phyloP scores from a whole-genome alignment of 2,797 vertebrate species.

The Aeoliscus strigatus region DNA sequence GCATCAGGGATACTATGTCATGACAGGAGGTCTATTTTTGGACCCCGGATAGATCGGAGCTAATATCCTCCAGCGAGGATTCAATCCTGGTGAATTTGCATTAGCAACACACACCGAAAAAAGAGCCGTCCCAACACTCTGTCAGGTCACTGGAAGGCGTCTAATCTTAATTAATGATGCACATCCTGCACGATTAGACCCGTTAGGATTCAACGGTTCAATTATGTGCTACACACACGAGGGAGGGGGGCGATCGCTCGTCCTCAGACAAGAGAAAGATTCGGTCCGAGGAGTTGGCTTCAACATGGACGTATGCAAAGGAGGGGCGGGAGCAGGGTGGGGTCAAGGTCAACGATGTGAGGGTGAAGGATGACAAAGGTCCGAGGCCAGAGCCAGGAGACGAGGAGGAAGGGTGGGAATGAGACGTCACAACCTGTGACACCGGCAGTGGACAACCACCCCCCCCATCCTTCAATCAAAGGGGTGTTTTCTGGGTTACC shows the following conservation, averaged over 20 bases:
- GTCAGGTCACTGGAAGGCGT: constrained; percentile 43
- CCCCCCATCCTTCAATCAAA: constrained; percentile 32
- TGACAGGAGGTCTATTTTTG: constrained; percentile 46
- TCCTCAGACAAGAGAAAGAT: too few relatives aligned
- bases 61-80: constrained; percentile 12
- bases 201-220: constrained; percentile 37
- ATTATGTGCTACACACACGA: constrained; percentile 1
- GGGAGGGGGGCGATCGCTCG: neutral
- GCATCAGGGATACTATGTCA: constrained; percentile 37
- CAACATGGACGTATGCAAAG: neutral
- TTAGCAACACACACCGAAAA: neutral
- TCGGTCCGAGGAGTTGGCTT: constrained; percentile 4
- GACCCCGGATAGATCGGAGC: constrained; percentile 33
- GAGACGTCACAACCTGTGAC: constrained; percentile 28
- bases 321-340: neutral
- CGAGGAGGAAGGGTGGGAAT: constrained; percentile 42
- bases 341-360: constrained; percentile 47
- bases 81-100: constrained; percentile 20
- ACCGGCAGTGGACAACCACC: constrained; percentile 52
- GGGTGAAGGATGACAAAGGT: constrained; percentile 27
- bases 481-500: constrained; percentile 71
- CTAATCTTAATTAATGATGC: constrained; percentile 52
- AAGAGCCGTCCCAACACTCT: constrained; percentile 14
- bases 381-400: constrained; percentile 3
- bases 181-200: constrained; percentile 42